Percentiles rank a stretch among this genome's conserved stretches.
Conservation (phyloP, 2,113 vertebrate species). For the Leucopsar rothschildi region DNA sequence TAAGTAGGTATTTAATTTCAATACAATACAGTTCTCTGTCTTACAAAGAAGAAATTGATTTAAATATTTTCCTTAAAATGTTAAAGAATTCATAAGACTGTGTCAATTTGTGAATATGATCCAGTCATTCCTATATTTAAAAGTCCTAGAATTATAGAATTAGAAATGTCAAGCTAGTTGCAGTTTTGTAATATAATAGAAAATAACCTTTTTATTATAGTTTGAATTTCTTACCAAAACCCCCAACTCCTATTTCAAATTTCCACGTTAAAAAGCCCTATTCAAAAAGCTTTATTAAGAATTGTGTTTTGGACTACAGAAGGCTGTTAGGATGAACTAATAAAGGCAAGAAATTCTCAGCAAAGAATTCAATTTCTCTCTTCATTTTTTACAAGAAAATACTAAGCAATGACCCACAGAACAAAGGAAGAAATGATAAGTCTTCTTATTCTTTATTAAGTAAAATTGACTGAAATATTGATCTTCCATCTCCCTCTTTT, state of each 20-base stretch:
- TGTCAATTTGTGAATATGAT: not conserved
- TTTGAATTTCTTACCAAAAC: not conserved
- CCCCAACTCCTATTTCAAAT: not conserved
- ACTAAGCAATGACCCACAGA: not conserved
- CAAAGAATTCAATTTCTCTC: not conserved
- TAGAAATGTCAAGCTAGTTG: not conserved
- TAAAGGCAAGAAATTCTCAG: not conserved
- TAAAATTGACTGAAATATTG: not conserved
- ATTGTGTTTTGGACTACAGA: not conserved
- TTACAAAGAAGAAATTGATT: not conserved
- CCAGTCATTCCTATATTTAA: not conserved
- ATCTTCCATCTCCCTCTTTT: not conserved
- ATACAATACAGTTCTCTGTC: not conserved
- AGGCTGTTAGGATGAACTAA: not conserved
- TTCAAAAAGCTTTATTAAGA: not conserved
- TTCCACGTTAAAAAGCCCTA: not conserved
- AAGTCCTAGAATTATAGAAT: not conserved
- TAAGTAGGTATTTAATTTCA: not conserved
- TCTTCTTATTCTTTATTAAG: not conserved
- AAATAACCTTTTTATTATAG: not conserved
- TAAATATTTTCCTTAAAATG: not conserved
- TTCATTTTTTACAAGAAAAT: not conserved
- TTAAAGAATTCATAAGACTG: not conserved
- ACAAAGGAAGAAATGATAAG: not conserved
- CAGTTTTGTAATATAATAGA: not conserved